Conservation (phyloP, 2,113 vertebrate species). For the Cardinalis cardinalis region DNA sequence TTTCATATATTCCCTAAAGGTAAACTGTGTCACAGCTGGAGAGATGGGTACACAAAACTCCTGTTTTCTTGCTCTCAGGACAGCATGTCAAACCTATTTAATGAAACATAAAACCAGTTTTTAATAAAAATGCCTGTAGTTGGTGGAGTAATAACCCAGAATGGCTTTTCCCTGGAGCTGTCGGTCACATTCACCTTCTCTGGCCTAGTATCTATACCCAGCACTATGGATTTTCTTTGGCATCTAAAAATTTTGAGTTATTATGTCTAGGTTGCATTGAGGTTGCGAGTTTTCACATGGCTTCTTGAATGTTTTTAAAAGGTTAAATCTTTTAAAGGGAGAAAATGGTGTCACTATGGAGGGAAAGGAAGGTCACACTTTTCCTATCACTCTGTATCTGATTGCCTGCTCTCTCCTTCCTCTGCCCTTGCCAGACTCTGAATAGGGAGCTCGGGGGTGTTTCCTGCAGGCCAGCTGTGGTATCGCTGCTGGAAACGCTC, state of each 20-base stretch:
- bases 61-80: not conserved
- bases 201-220: not conserved
- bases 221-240: not conserved
- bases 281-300: not conserved
- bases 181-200: rapidly evolving
- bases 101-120: not conserved
- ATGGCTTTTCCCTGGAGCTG: not conserved
- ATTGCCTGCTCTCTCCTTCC: slow-evolving; percentile 2
- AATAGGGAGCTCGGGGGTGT: not conserved
- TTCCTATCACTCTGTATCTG: not conserved
- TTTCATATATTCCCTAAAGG: not conserved
- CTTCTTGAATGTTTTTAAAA: not conserved
- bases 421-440: not conserved
- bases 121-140: not conserved
- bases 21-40: rapidly evolving
- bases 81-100: not conserved
- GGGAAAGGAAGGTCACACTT: slow-evolving; percentile 35
- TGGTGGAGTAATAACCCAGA: not conserved
- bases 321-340: not conserved
- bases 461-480: slow-evolving; percentile 40
- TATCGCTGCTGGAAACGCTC: not conserved
- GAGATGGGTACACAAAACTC: not conserved
- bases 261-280: not conserved
- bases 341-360: not conserved
- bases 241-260: not conserved